phyloP scores from a whole-genome alignment of 2,797 vertebrate genomes.

The Sparus aurata region DNA sequence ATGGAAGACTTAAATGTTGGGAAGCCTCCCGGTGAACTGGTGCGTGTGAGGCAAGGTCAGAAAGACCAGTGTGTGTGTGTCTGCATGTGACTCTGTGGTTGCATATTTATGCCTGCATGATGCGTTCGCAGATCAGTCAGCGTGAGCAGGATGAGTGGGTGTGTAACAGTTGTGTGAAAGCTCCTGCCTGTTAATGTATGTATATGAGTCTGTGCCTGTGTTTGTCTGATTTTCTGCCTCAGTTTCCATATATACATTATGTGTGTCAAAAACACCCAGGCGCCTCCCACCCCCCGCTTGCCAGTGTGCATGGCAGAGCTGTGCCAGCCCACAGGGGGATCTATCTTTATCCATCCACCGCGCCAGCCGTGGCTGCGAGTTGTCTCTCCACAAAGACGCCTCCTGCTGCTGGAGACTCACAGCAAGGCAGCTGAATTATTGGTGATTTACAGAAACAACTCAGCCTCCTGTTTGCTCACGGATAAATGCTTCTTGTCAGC shows the following conservation, averaged over 20 bases:
- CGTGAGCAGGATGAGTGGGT: background rate
- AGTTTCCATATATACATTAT: background rate
- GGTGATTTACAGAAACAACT: slow-evolving; percentile 42
- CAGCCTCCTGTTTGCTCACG: slow-evolving; percentile 22
- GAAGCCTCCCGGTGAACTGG: background rate
- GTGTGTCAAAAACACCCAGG: background rate
- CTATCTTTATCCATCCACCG: slow-evolving; percentile 28
- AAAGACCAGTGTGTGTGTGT: background rate
- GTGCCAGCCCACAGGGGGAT: slow-evolving; percentile 18
- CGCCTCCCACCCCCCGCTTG: slow-evolving; percentile 6
- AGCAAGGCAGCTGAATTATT: slow-evolving; percentile 40
- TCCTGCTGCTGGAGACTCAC: slow-evolving; percentile 33
- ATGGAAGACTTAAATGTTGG: background rate
- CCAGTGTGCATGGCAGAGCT: slow-evolving; percentile 14
- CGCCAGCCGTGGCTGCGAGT: slow-evolving; percentile 19
- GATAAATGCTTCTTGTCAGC: slow-evolving; percentile 26
- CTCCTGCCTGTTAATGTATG: background rate
- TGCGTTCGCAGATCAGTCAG: background rate
- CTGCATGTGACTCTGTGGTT: background rate
- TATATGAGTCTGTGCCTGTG: background rate
- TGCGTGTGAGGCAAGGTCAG: background rate
- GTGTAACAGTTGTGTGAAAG: background rate
- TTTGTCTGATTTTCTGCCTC: background rate
- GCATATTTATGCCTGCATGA: slow-evolving; percentile 13
- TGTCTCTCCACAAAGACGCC: slow-evolving; percentile 43